phyloP scores from a whole-genome alignment of 2,888 invertebrate species.

The Cerceris rybyensis region DNA sequence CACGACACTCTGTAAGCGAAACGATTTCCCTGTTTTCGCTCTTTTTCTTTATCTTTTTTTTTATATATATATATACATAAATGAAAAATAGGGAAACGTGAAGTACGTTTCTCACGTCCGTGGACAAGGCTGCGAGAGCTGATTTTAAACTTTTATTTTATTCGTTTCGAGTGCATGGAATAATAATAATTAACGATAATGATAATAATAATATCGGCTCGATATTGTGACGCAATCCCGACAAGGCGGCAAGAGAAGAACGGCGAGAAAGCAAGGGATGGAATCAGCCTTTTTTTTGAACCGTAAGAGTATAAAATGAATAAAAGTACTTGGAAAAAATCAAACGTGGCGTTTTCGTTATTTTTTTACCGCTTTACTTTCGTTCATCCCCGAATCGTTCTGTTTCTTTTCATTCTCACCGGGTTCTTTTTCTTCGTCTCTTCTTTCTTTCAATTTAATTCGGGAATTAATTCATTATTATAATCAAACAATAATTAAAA shows the following conservation, averaged over 20 bases:
- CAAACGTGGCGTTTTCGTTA: slow-evolving; percentile 59
- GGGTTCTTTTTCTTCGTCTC: slow-evolving; percentile 5
- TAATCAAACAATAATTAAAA: background rate
- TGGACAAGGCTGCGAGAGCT: slow-evolving; percentile 36
- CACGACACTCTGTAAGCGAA: slow-evolving; percentile 36
- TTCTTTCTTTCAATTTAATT: background rate
- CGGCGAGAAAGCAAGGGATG: slow-evolving; percentile 43
- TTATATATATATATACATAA: background rate
- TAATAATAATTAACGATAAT: slow-evolving; percentile 10
- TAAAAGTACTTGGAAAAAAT: slow-evolving; percentile 71
- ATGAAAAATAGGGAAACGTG: slow-evolving; percentile 1
- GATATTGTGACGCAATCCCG: slow-evolving; percentile 34
- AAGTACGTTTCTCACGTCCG: slow-evolving; percentile 21
- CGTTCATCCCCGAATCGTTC: slow-evolving; percentile 20
- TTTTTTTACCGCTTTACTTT: slow-evolving; percentile 47
- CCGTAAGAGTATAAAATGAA: slow-evolving; percentile 70
- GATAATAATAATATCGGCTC: slow-evolving; percentile 21
- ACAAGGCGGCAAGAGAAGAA: slow-evolving; percentile 31
- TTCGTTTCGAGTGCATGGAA: slow-evolving; percentile 27
- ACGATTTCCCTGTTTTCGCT: slow-evolving; percentile 14
- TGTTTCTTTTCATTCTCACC: slow-evolving; percentile 1
- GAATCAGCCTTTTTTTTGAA: slow-evolving; percentile 56
- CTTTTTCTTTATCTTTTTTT: slow-evolving; percentile 9
- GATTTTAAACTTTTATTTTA: slow-evolving; percentile 32
- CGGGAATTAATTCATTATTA: background rate